Base-by-base conservation (phyloP, 2,888 invertebrate genomes). In the Coecobrya sp. region DNA sequence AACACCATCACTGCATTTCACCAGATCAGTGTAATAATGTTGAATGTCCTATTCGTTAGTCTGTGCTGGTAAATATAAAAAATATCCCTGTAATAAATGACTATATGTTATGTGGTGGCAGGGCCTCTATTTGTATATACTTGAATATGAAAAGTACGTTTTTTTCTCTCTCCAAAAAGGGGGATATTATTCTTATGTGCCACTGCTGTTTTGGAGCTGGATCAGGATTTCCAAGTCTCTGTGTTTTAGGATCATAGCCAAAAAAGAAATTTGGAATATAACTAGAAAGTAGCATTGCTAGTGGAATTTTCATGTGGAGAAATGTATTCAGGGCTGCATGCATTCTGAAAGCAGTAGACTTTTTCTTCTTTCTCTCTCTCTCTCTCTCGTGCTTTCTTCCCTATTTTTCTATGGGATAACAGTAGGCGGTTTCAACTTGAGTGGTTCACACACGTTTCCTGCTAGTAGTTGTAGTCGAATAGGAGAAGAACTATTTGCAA, bases 341-440 rank as follows among this genome's bases (percentile, higher is more conserved):
- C 22, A 79, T 89, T 13, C 82, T 22, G 36, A 36, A 59, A 42
- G 27, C 52, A 30, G 22, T 42, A 76, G 76, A 22, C 49, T 16
- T 19, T 36, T 65, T 65, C 13, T 70, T 36, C 27, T 36, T 16
- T 42, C 36, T 36, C n/a, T 70, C 8, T n/a, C 16, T 70, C 36
- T 70, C 65, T 25, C 45, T 25, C 49, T 49, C 30, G 4, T 68
- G 19, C 19, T 68, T 42, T 13, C 13, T 49, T 70, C n/a, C 68
- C 25, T 5, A 22, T 70, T 82, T 70, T 70, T 79, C 62, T 30
- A 0, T 55, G 19, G 59, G 36, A 59, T 55, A 55, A 89, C 82
- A 59, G 89, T 89, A 89, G 89, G 82, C 84, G 84, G 89, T 89
- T 89, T 89, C 84, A 42, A 84, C 70, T 89, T 84, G 82, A 89